Evolutionary conservation across 1,140 invertebrate genomes (phyloP).

Genomic region (Drosophila fuyamai): DNA sequence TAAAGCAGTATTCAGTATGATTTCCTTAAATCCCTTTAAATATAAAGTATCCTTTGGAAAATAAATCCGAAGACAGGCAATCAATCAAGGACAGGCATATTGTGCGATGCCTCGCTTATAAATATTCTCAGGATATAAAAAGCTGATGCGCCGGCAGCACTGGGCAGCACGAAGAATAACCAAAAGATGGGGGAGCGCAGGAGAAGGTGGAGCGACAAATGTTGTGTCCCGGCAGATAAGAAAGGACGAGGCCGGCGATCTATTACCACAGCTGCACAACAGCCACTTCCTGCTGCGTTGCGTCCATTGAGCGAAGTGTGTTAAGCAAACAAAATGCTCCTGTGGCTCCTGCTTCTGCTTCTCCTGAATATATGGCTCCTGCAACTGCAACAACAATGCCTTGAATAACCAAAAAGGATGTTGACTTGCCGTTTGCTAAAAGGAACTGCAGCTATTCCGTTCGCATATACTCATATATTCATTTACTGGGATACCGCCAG

Average conservation of each 20-base stretch:
- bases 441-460: constrained; percentile 80
- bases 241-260: constrained; percentile 70
- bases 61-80: not conserved
- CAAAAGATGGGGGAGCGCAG: constrained; percentile 1
- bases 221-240: constrained; percentile 67
- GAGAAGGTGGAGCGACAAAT: constrained; percentile 7
- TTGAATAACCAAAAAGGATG: constrained; percentile 78
- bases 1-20: no score
- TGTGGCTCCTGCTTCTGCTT: not conserved
- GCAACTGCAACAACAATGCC: constrained; percentile 40
- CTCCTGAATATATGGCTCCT: constrained; percentile 14
- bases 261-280: constrained; percentile 60
- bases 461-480: constrained; percentile 78
- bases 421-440: constrained; percentile 76
- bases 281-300: constrained; percentile 45
- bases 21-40: no score
- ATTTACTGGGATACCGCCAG: constrained; percentile 72
- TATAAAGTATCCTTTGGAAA: no score
- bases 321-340: constrained; percentile 67
- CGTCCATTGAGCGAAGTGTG: constrained; percentile 77
- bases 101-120: not conserved
- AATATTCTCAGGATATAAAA: constrained; percentile 6
- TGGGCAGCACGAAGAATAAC: constrained; percentile 19
- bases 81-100: constrained; percentile 7
- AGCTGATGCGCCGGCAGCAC: constrained; percentile 8